Evolutionary conservation across 1,140 invertebrate species (phyloP).

Genomic region (Bicyclus anynana): DNA sequence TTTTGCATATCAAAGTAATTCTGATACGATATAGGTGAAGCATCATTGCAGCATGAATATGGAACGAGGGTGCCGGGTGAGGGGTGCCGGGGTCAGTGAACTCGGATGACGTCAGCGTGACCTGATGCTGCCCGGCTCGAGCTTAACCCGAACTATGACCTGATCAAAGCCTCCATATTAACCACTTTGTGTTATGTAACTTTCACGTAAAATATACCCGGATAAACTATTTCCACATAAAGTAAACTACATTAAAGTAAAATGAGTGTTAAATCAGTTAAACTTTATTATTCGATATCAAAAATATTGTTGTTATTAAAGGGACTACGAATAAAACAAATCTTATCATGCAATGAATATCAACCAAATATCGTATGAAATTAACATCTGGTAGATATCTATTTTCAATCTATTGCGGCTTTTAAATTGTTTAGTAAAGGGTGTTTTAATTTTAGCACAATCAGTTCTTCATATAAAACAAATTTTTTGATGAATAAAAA

Average conservation of each 20-base stretch:
- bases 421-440: no score
- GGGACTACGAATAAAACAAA: no score
- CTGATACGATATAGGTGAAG: slow-evolving; percentile 29
- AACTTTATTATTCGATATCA: not conserved
- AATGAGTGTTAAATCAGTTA: no score
- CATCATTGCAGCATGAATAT: slow-evolving; percentile 49
- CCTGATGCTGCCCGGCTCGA: slow-evolving; percentile 63
- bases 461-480: no score
- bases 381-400: no score
- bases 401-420: no score
- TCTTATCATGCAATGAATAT: not conserved
- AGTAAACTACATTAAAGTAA: no score
- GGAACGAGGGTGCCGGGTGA: slow-evolving; percentile 41
- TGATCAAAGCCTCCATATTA: slow-evolving; percentile 30
- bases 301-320: not conserved
- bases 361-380: no score
- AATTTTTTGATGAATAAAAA: no score
- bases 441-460: no score
- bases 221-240: no score
- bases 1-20: slow-evolving; percentile 23
- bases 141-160: slow-evolving; percentile 71
- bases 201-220: no score
- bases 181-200: not conserved
- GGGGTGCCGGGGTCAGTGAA: slow-evolving; percentile 47
- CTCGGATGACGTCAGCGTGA: slow-evolving; percentile 66